Conservation (phyloP, 2,888 invertebrate species). For the Panorpa germanica region DNA sequence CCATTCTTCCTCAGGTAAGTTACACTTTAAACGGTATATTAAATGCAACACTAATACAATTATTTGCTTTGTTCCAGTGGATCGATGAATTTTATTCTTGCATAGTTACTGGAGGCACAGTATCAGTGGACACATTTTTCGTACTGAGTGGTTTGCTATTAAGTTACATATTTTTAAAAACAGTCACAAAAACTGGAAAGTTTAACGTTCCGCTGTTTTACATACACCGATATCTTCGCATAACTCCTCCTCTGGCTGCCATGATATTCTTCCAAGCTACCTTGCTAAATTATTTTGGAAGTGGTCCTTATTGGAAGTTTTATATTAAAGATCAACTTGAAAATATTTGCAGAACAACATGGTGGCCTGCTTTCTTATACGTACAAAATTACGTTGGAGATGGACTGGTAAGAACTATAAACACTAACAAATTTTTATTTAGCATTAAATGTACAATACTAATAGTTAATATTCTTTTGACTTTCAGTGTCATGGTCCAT, state of each 20-base stretch:
- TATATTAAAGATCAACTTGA: constrained; percentile 20
- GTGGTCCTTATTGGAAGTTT: constrained; percentile 29
- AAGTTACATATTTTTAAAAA: too few species aligned
- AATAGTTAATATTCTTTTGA: too few species aligned
- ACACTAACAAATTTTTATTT: too few species aligned
- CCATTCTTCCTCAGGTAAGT: constrained; percentile 7
- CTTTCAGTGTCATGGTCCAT: constrained; percentile 33
- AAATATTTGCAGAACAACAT: constrained; percentile 22
- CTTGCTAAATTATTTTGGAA: constrained; percentile 27
- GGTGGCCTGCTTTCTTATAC: constrained; percentile 30
- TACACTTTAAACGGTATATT: too few species aligned
- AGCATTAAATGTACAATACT: too few species aligned
- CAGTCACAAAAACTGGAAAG: too few species aligned
- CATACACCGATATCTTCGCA: constrained; percentile 25
- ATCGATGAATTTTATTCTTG: constrained; percentile 20
- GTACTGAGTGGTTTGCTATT: constrained; percentile 38
- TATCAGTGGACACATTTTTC: constrained; percentile 45
- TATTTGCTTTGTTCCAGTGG: constrained; percentile 16
- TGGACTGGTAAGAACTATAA: constrained; percentile 18
- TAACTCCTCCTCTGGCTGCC: constrained; percentile 32
- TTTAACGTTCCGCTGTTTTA: constrained; percentile 22
- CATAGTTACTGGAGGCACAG: constrained; percentile 24
- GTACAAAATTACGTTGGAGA: constrained; percentile 26
- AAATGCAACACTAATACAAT: too few species aligned
- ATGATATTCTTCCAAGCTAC: constrained; percentile 28